Conservation (phyloP, 2,888 invertebrate genomes). For the Cylindroiulus punctatus region DNA sequence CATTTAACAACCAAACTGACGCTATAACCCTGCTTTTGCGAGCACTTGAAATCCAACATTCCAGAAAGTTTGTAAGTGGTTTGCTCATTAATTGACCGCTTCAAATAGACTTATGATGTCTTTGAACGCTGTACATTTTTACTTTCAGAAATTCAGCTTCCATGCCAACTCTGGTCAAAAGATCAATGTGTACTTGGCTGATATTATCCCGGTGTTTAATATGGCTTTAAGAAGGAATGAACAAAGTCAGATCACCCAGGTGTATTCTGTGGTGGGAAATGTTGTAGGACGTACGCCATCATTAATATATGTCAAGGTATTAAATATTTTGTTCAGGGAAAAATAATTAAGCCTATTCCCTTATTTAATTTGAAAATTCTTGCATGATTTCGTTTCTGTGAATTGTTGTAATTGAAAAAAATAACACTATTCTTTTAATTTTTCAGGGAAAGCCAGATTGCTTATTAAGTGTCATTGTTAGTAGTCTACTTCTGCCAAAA, state of each 20-base stretch:
- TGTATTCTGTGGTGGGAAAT: conserved; percentile 37
- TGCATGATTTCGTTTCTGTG: neutral
- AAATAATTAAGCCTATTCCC: no score
- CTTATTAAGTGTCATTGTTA: conserved; percentile 37
- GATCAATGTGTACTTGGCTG: conserved; percentile 15
- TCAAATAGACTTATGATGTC: neutral
- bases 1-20: neutral
- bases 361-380: no score
- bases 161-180: neutral
- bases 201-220: neutral
- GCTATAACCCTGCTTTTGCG: neutral
- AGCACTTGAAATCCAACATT: neutral
- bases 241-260: neutral
- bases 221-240: neutral
- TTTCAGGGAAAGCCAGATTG: conserved; percentile 53
- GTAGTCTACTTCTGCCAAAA: neutral
- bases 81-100: neutral
- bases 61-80: neutral
- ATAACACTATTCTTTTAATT: neutral
- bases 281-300: conserved; percentile 2
- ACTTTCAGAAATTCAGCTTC: neutral
- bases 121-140: neutral
- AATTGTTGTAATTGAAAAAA: no score
- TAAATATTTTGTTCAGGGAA: neutral
- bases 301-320: conserved; percentile 51